A percentile compares a stretch with the other conserved stretches of the same genome.
These are phyloP conservation scores for Synanthedon formicaeformis DNA, from an alignment of 2,888 invertebrate genomes.

Conservation along the genomic window DNA sequence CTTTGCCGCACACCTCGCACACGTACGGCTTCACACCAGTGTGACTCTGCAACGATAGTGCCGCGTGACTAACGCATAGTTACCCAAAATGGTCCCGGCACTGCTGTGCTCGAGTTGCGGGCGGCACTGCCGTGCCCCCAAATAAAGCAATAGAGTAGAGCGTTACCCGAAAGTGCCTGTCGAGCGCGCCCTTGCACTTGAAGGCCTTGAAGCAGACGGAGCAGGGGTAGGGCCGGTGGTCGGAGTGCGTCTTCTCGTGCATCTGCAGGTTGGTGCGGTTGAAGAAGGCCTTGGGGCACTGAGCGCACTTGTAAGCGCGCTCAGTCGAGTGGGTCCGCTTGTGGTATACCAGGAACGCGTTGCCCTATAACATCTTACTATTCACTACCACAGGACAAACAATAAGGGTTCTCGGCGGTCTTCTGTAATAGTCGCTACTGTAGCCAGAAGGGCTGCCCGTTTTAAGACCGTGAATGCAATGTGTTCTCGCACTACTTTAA, in stretches of 20 bases:
- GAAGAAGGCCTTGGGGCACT: conserved; percentile 51
- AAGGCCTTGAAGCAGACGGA: conserved; percentile 46
- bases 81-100: not conserved
- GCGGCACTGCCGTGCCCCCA: too few relatives aligned
- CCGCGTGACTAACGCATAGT: too few relatives aligned
- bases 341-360: conserved; percentile 53
- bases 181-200: conserved; percentile 51
- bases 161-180: conserved; percentile 41
- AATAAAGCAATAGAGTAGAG: not conserved
- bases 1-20: conserved; percentile 47
- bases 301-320: conserved; percentile 36
- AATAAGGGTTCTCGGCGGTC: too few relatives aligned
- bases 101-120: too few relatives aligned
- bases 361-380: conserved; percentile 24
- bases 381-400: too few relatives aligned
- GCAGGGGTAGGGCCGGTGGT: conserved; percentile 44
- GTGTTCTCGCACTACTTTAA: too few relatives aligned
- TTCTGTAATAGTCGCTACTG: too few relatives aligned
- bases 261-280: conserved; percentile 51
- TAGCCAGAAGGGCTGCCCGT: too few relatives aligned
- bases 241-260: conserved; percentile 54
- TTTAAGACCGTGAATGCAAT: too few relatives aligned
- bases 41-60: conserved; percentile 22
- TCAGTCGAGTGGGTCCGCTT: conserved; percentile 48
- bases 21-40: conserved; percentile 48